Percentiles rank a stretch among this genome's conserved stretches.
Evolutionary conservation across 2,797 vertebrate species (phyloP).

Genomic region (Syngnathus rostellatus): DNA sequence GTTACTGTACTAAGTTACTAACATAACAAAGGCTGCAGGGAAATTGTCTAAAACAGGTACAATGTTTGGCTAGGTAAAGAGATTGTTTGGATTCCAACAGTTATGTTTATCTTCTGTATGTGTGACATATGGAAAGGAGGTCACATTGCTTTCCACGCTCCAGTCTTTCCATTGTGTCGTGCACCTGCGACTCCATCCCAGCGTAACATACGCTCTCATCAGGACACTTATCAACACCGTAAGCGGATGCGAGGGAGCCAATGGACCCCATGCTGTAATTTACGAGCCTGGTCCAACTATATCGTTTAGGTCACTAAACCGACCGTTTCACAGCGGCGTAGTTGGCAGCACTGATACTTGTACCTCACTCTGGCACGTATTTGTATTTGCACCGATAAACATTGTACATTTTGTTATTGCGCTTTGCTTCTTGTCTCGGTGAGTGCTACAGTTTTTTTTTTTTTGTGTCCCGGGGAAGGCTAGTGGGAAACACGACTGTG

Average conservation of each 20-base stretch:
- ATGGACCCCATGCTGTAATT: constrained; percentile 9
- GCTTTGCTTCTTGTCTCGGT: constrained; percentile 4
- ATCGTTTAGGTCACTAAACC: constrained; percentile 35
- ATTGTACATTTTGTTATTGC: constrained; percentile 9
- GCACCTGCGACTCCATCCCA: constrained; percentile 47
- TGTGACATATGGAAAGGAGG: constrained; percentile 37
- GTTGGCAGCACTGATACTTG: not conserved
- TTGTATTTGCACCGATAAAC: constrained; percentile 18
- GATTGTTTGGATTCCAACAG: too few relatives aligned
- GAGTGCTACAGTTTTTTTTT: constrained; percentile 1
- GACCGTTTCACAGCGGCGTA: constrained; percentile 45
- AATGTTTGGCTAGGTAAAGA: too few relatives aligned
- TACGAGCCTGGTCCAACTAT: constrained; percentile 47
- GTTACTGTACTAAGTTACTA: not conserved
- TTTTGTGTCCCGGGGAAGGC: not conserved
- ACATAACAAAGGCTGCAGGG: not conserved
- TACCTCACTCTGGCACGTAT: not conserved
- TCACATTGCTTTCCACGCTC: constrained; percentile 25
- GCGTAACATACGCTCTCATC: constrained; percentile 29
- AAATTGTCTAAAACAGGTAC: not conserved
- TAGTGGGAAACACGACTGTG: constrained; percentile 13
- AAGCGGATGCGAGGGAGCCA: constrained; percentile 43
- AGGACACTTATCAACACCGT: constrained; percentile 57
- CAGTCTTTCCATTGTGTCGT: constrained; percentile 39
- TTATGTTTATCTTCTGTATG: too few relatives aligned